phyloP scores from a whole-genome alignment of 2,797 vertebrate genomes.

The Acanthopagrus latus region DNA sequence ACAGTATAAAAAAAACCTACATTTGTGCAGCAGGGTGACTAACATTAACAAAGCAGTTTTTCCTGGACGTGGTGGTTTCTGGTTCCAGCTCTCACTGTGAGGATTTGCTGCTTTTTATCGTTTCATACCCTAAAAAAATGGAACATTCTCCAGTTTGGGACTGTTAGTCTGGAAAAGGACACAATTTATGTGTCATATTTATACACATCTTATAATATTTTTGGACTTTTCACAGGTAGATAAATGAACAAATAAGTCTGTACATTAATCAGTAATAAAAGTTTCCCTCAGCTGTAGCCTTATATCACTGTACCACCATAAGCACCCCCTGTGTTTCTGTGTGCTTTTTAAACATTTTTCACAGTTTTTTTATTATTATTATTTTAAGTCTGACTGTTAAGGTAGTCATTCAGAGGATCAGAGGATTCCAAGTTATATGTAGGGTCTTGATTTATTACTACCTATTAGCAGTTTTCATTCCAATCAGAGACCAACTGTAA shows the following conservation, averaged over 20 bases:
- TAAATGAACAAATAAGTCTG: not conserved
- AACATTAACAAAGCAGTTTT: not conserved
- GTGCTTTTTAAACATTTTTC: not conserved
- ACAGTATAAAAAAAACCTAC: not conserved
- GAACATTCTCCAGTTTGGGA: not conserved
- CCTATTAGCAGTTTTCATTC: constrained; percentile 59
- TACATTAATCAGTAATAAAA: not conserved
- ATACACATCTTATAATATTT: not conserved
- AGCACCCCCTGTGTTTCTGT: not conserved
- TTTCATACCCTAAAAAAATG: not conserved
- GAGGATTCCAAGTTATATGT: constrained; percentile 10
- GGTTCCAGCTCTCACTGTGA: no score
- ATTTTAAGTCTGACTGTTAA: not conserved
- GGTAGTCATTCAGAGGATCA: not conserved
- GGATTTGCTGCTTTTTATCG: not conserved
- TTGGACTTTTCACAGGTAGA: no score
- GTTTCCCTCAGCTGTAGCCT: not conserved
- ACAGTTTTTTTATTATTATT: constrained; percentile 4
- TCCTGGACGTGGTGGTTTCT: not conserved
- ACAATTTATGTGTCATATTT: no score
- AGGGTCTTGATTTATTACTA: constrained; percentile 49
- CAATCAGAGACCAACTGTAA: constrained; percentile 54
- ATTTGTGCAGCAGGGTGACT: constrained; percentile 5
- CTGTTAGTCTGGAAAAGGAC: no score
- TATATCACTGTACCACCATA: not conserved